Percentiles rank a stretch among this genome's conserved stretches.
Conservation (phyloP, 1,140 invertebrate genomes). For the Drosophila setifemur region DNA sequence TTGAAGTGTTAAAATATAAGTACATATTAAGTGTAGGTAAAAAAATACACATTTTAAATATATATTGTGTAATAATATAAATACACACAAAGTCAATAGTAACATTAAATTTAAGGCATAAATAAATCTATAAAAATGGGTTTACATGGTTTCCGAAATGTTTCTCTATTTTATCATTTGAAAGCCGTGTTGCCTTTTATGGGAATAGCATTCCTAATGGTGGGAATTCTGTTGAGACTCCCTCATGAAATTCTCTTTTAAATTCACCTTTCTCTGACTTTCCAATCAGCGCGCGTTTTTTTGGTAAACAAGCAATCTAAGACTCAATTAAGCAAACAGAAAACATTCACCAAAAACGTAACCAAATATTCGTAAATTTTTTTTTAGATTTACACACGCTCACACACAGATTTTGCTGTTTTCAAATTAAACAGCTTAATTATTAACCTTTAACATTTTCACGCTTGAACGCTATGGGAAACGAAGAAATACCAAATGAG, state of each 20-base stretch:
- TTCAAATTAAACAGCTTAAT: conserved; percentile 60
- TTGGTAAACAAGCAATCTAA: conserved; percentile 7
- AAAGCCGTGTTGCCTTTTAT: not conserved
- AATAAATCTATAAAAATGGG: too few relatives aligned
- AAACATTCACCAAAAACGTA: conserved; percentile 30
- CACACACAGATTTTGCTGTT: not conserved
- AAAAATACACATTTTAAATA: too few relatives aligned
- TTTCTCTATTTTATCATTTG: not conserved
- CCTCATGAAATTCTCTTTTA: conserved; percentile 6
- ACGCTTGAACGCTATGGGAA: conserved; percentile 66
- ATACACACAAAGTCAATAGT: too few relatives aligned
- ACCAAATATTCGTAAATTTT: conserved; percentile 46
- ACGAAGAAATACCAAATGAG: conserved; percentile 18
- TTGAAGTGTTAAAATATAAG: too few relatives aligned
- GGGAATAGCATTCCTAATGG: not conserved
- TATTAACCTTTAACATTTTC: conserved; percentile 80
- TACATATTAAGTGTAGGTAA: too few relatives aligned
- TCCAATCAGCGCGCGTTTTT: conserved; percentile 29
- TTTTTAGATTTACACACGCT: conserved; percentile 50
- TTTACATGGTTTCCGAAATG: too few relatives aligned
- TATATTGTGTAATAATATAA: too few relatives aligned
- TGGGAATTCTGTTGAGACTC: conserved; percentile 13
- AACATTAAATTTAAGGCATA: too few relatives aligned
- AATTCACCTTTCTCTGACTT: conserved; percentile 4
- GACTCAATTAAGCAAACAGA: conserved; percentile 29